Base-by-base conservation (phyloP, 2,113 vertebrate species). In the Grus americana region DNA sequence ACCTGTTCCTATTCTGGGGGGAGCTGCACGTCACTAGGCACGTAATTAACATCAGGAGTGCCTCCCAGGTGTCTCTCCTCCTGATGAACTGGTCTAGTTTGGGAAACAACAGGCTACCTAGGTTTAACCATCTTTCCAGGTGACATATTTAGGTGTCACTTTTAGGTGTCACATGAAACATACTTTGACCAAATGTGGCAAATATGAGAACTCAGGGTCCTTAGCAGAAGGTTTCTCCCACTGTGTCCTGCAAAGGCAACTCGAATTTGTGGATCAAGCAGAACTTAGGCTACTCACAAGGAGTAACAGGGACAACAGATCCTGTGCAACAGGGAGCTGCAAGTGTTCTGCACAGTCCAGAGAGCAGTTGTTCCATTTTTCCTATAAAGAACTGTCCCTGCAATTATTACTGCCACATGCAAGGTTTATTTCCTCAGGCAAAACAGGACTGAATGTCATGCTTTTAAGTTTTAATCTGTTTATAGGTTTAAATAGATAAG, bases 1-100 rank as follows among this genome's bases (percentile, higher is more conserved):
- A 59, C 0, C 7, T 26, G 2, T 6, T 40, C 62, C 34, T 82
- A 2, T 55, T 34, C 26, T 20, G 2, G 4, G 4, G 6, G 4
- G 4, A 42, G 3, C 7, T 65, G 1, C 18, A 23, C 32, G 23
- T 70, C 9, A 18, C 9, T 75, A 13, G 27, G 5, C n/a, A 49
- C 34, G 1, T 46, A 58, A 62, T n/a, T 58, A 36, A 34, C 7
- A 58, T 24, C n/a, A 71, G 61, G 7, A 63, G 10, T 11, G 15
- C 34, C 36, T 84, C 29, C 32, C 23, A 79, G 42, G 6, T 29
- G 11, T 59, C 17, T 78, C 17, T 78, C 15, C 21, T 88, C 32
- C 3, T 12, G 16, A 58, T 54, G 30, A 55, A 49, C 1, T 5
- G 2, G 2, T 1, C 8, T 47, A 32, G 5, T 54, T 20, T 62